Percentiles rank a stretch among this genome's conserved stretches.
phyloP scores from a whole-genome alignment of 2,113 vertebrate genomes.

The Malaclemys terrapin region DNA sequence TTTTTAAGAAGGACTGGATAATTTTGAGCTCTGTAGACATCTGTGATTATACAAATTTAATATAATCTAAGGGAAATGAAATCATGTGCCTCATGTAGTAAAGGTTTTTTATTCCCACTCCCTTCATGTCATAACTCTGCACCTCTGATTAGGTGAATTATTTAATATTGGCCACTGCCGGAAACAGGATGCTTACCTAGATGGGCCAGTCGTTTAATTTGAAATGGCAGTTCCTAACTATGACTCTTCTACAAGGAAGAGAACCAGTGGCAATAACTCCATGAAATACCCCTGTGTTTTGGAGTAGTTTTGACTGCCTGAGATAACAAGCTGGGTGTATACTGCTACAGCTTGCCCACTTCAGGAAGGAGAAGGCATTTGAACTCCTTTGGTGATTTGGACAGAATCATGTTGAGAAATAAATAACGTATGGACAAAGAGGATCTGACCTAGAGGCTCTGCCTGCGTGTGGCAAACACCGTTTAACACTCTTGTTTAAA shows the following conservation, averaged over 20 bases:
- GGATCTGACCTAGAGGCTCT: neutral
- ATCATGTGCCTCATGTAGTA: neutral
- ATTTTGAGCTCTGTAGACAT: neutral
- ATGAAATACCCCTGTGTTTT: neutral
- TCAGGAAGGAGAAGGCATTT: neutral
- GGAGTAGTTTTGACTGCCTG: neutral
- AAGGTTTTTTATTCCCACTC: neutral
- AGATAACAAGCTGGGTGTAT: neutral
- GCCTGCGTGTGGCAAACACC: neutral
- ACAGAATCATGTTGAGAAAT: neutral
- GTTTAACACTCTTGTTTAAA: neutral
- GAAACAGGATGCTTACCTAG: neutral
- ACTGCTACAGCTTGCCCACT: neutral
- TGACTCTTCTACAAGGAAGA: accelerated
- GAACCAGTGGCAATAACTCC: neutral
- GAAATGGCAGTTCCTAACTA: neutral
- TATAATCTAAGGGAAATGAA: neutral
- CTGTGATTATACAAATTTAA: neutral
- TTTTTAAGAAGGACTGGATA: neutral
- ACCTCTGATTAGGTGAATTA: neutral
- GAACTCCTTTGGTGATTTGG: neutral
- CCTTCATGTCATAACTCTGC: neutral
- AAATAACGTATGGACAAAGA: neutral
- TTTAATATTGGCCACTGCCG: accelerated
- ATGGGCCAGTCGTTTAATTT: neutral